Base-by-base conservation (phyloP, 64 coral and sea anemone genomes). In the Dendronephthya gigantea region DNA sequence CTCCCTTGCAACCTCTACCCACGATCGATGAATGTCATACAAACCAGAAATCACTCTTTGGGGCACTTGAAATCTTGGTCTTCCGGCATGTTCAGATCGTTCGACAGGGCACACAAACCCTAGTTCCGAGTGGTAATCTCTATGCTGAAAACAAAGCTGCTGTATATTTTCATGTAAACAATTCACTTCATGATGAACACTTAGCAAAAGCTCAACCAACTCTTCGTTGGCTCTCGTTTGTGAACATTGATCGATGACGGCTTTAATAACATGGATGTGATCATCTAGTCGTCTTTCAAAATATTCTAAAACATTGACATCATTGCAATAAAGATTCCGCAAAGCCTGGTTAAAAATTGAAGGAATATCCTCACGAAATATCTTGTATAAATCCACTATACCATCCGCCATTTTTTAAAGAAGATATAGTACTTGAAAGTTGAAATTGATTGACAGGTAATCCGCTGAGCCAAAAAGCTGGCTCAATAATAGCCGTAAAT, bases 251-350 rank as follows among this genome's bases (percentile, higher is more conserved):
- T 49, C 35, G 40, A 90, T 81, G 31, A 85, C 56, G 45, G 55
- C 56, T 62, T 65, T 83, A 38, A 91, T 50, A 72, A 87, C 56
- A 29, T 91, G 83, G 9, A 81, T 51, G 43, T 91, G 75, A 87
- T 91, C 90, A 84, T 75, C 75, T 47, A 91, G 68, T 37, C 85
- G 40, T 40, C 48, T 38, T 87, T 91, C 90, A 83, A 91, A 83
- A 51, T 91, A 91, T 58, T 88, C 81, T 68, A 87, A 50, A 30
- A 32, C 14, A 39, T 69, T 34, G 29, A 79, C 29, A 35, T 87
- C 10, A 40, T 32, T 22, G 66, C 58, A 7, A 87, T 87, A 68
- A 81, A 34, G 23, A 9, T 76, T 35, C 16, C 74, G 37, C 31
- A 79, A 38, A 49, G 86, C 68, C 30, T 87, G 86, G 29, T 79